A percentile compares a stretch with the other conserved stretches of the same genome.
Evolutionary conservation across 1,140 invertebrate genomes (phyloP).

Genomic region (Ectropis grisescens): DNA sequence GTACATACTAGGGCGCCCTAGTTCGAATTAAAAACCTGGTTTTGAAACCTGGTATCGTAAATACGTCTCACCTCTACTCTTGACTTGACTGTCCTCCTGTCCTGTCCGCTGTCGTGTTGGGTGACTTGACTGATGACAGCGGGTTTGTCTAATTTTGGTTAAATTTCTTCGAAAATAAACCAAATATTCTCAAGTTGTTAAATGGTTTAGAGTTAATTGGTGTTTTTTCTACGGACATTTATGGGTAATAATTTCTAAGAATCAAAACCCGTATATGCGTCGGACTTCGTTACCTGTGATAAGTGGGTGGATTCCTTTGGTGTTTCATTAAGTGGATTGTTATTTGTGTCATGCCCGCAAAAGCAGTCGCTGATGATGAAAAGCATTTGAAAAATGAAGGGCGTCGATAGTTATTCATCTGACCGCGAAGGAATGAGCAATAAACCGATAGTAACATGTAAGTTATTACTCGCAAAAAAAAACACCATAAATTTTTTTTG

Average conservation of each 20-base stretch:
- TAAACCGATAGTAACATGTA: slow-evolving; percentile 73
- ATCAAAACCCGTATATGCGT: not conserved
- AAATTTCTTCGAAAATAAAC: not conserved
- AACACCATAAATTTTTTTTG: too few relatives aligned
- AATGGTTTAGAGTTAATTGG: not conserved
- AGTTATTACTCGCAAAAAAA: too few relatives aligned
- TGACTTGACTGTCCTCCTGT: too few relatives aligned
- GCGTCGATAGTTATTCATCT: slow-evolving; percentile 53
- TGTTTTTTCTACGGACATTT: too few relatives aligned
- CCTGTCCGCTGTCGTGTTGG: slow-evolving; percentile 33
- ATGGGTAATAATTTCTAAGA: too few relatives aligned
- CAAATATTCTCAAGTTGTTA: not conserved
- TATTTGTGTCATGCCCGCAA: slow-evolving; percentile 54
- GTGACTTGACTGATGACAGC: slow-evolving; percentile 26
- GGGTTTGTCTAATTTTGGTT: slow-evolving; percentile 8
- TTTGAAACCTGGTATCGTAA: too few relatives aligned
- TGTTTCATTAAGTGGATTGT: slow-evolving; percentile 17
- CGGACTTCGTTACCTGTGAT: slow-evolving; percentile 18
- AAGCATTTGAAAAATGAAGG: slow-evolving; percentile 51
- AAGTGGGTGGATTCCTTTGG: slow-evolving; percentile 41
- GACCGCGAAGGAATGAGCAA: slow-evolving; percentile 64
- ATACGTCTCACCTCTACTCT: too few relatives aligned
- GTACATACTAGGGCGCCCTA: too few relatives aligned
- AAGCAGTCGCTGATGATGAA: slow-evolving; percentile 44
- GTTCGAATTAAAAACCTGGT: too few relatives aligned